These are phyloP conservation scores for Mormyrops boulengeri DNA, from an alignment of 2,797 vertebrate genomes.

Conservation along the genomic window DNA sequence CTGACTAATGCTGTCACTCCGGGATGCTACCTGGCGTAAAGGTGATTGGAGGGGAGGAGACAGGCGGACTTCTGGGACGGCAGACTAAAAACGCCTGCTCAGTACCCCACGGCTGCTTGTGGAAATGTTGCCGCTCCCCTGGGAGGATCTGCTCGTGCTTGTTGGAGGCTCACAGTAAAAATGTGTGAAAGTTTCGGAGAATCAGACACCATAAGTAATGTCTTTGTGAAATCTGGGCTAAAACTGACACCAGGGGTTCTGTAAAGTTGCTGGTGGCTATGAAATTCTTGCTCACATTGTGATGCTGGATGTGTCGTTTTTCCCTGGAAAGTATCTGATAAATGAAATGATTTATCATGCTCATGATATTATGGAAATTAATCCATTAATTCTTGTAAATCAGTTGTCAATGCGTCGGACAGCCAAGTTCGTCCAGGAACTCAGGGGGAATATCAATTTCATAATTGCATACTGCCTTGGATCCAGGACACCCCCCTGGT, in stretches of 20 bases:
- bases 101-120: neutral
- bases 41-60: neutral
- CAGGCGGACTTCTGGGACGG: neutral
- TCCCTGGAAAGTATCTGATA: constrained; percentile 49
- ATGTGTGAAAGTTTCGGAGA: neutral
- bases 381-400: constrained; percentile 59
- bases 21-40: neutral
- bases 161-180: neutral
- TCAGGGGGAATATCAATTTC: constrained; percentile 27
- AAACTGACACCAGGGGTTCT: neutral
- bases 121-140: neutral
- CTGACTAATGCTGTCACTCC: neutral
- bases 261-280: constrained; percentile 34
- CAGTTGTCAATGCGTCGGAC: constrained; percentile 30
- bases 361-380: constrained; percentile 59
- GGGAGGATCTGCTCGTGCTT: neutral
- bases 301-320: constrained; percentile 27
- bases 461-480: constrained; percentile 7
- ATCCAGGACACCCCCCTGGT: neutral
- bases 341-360: constrained; percentile 62
- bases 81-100: neutral
- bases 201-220: neutral
- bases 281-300: constrained; percentile 22
- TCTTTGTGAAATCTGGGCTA: constrained; percentile 3
- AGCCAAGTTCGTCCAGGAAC: constrained; percentile 21